Percentiles rank a stretch among this genome's conserved stretches.
Evolutionary conservation across 2,113 vertebrate species (phyloP).

Genomic region (Megaleporinus macrocephalus): DNA sequence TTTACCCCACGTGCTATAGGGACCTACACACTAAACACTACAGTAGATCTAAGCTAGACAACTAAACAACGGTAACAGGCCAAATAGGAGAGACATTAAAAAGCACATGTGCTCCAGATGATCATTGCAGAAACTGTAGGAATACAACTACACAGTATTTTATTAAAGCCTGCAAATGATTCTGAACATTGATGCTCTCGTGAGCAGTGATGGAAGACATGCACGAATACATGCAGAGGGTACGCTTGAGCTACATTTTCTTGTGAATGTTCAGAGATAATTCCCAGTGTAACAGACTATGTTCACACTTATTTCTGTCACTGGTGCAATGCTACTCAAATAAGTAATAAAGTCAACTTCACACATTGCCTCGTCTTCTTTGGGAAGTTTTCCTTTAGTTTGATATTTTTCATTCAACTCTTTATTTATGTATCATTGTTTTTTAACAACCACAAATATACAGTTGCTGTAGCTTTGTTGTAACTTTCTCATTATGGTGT

Average conservation of each 20-base stretch:
- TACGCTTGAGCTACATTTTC: not conserved
- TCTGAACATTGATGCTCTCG: not conserved
- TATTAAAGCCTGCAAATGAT: not conserved
- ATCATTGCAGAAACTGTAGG: not conserved
- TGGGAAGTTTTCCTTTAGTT: not conserved
- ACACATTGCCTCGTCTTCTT: not conserved
- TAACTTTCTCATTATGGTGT: too few relatives aligned
- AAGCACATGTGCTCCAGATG: not conserved
- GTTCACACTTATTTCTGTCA: not conserved
- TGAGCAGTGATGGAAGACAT: not conserved
- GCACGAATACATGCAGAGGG: not conserved
- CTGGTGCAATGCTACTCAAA: slow-evolving; percentile 23
- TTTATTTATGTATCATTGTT: not conserved
- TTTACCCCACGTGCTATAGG: not conserved
- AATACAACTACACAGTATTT: not conserved
- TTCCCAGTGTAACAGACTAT: not conserved
- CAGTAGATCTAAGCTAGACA: not conserved
- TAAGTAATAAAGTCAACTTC: slow-evolving; percentile 2
- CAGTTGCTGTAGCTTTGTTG: too few relatives aligned
- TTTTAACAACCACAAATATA: not conserved
- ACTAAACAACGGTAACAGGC: not conserved
- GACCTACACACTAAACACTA: not conserved
- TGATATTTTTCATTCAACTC: not conserved
- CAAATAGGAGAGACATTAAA: not conserved
- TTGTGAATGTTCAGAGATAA: not conserved